These are phyloP conservation scores for Stenurella melanura DNA, from an alignment of 2,888 invertebrate species.

Conservation along the genomic window DNA sequence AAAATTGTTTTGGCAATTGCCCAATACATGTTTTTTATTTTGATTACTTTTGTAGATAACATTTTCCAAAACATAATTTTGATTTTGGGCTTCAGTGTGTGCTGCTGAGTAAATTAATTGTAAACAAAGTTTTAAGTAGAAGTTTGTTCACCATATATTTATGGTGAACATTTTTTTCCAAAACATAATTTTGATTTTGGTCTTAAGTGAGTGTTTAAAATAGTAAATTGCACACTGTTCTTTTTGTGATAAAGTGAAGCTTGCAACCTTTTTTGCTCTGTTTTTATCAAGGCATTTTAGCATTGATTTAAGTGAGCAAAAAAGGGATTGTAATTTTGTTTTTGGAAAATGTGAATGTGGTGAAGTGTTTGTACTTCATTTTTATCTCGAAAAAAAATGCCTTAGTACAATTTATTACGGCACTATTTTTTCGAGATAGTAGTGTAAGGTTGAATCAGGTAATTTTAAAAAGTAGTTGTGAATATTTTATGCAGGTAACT, in stretches of 20 bases:
- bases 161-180: conserved; percentile 5
- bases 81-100: conserved; percentile 27
- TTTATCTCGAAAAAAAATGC: not conserved
- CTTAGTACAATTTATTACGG: not conserved
- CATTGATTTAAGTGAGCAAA: not conserved
- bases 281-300: conserved; percentile 4
- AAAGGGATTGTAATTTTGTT: not conserved
- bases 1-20: conserved; percentile 31
- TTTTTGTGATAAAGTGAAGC: not conserved
- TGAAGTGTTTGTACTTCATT: not conserved
- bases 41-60: conserved; percentile 7
- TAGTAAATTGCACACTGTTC: not conserved
- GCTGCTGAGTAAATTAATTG: not conserved
- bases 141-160: no score
- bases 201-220: not conserved
- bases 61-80: conserved; percentile 34
- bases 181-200: conserved; percentile 37
- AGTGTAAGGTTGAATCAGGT: not conserved
- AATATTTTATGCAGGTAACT: no score
- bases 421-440: not conserved
- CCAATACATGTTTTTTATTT: conserved; percentile 38
- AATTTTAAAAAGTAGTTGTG: not conserved
- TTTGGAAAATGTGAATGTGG: not conserved
- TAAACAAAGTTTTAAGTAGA: not conserved
- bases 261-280: not conserved